Evolutionary conservation across 1,140 invertebrate species (phyloP).

Genomic region (Ceratoteleas bidentatus): DNA sequence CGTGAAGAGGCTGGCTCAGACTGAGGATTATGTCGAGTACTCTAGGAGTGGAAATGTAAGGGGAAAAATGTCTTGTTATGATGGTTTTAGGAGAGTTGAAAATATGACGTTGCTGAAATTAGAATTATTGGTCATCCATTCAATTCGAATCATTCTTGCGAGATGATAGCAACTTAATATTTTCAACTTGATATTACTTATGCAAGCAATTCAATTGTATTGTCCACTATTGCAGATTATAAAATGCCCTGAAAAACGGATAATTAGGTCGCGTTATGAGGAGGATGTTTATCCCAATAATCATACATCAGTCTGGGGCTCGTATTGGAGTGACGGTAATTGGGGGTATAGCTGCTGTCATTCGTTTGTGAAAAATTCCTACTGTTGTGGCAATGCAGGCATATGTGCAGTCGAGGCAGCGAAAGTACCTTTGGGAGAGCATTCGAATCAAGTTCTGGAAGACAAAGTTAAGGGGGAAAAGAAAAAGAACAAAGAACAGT

Average conservation of each 20-base stretch:
- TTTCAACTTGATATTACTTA: no score
- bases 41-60: slow-evolving; percentile 94
- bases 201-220: background rate
- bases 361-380: slow-evolving; percentile 95
- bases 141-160: no score
- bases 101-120: no score
- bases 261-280: slow-evolving; percentile 94
- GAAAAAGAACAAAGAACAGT: slow-evolving; percentile 33
- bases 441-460: slow-evolving; percentile 15
- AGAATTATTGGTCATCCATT: no score
- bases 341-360: slow-evolving; percentile 99
- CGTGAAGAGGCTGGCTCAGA: slow-evolving; percentile 94
- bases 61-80: slow-evolving; percentile 23
- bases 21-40: slow-evolving; percentile 98
- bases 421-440: slow-evolving; percentile 22
- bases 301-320: slow-evolving; percentile 97
- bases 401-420: slow-evolving; percentile 76
- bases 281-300: slow-evolving; percentile 97
- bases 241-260: slow-evolving; percentile 92
- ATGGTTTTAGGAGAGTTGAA: no score
- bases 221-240: slow-evolving; percentile 79
- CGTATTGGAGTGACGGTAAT: slow-evolving; percentile 93
- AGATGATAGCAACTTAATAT: no score
- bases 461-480: slow-evolving; percentile 32
- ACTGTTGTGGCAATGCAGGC: slow-evolving; percentile 92